Evolutionary conservation across 2,797 vertebrate species (phyloP).

Genomic region (Thunnus albacares): DNA sequence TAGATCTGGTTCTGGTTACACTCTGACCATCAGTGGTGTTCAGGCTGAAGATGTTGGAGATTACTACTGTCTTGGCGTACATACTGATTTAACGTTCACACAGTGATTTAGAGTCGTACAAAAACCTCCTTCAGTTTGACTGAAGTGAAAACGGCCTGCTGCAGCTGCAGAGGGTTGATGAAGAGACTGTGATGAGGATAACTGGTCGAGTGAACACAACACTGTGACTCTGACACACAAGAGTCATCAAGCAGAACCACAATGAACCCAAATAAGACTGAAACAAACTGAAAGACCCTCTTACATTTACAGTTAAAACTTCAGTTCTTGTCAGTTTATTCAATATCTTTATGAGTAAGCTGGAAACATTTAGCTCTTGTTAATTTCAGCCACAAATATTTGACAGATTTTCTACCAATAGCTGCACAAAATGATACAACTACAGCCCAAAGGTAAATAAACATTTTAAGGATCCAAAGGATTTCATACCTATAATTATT

Average conservation of each 20-base stretch:
- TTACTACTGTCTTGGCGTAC: conserved; percentile 7
- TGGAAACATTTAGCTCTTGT: no score
- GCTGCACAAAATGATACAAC: no score
- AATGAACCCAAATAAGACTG: not conserved
- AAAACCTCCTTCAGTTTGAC: conserved; percentile 60
- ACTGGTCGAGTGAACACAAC: conserved; percentile 35
- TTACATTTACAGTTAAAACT: not conserved
- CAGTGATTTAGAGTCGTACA: conserved; percentile 54
- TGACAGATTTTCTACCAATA: no score
- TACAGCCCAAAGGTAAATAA: no score
- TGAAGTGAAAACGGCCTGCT: conserved; percentile 1
- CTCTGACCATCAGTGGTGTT: conserved; percentile 57
- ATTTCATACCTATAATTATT: no score
- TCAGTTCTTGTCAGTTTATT: not conserved
- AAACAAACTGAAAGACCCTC: not conserved
- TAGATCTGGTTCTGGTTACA: conserved; percentile 45
- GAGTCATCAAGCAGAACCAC: conserved; percentile 38
- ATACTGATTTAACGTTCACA: conserved; percentile 15
- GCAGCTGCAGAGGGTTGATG: conserved; percentile 32
- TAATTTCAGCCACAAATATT: no score
- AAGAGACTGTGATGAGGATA: not conserved
- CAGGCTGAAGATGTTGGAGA: conserved; percentile 55
- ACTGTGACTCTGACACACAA: conserved; percentile 1
- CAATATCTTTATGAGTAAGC: no score
- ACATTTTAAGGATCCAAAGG: no score